Base-by-base conservation (phyloP, 1,140 invertebrate species). In the Solenopsis fugax region DNA sequence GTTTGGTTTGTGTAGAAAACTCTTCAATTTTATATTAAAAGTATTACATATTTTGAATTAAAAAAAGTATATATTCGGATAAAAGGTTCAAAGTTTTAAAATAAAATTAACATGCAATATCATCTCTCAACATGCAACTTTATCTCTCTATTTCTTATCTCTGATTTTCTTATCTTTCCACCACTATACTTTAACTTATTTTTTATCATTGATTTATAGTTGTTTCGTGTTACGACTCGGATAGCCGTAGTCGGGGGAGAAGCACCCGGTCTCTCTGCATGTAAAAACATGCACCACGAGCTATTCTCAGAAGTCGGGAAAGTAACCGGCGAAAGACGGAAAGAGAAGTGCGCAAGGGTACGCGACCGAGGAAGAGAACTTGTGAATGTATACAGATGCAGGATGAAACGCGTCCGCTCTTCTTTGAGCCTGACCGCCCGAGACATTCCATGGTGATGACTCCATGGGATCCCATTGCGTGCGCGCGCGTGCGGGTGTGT, bases 381-480 rank as follows among this genome's bases (percentile, higher is more conserved):
- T 24, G 52, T 85, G 86, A 67, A 90, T 80, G 54, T 72, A 69
- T 65, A 67, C 86, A 76, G 50, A 73, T 18, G 76, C 29, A 21
- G 52, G 89, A 90, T 90, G 89, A 90, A 85, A 91, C 87, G 89
- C 90, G 86, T 76, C 85, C 88, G 69, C 72, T 76, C 87, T 91
- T 90, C 88, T 93, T 93, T 93, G 90, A 91, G 89, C 67, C 72
- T 86, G 90, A 92, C 92, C 92, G 92, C 92, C 88, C 90, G 85
- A 87, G 86, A 84, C 93, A 94, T 94, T 93, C 93, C 93, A 93
- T 92, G 90, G 93, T 77, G 93, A 93, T 94, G 93, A 94, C 92
- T 93, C 87, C 88, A 58, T 54, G 75, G 87, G 91, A 91, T 87
- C 90, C 78, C 92, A 92, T 87, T 91, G 29, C 62, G 37, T 48